Percentiles rank a stretch among this genome's conserved stretches.
Evolutionary conservation across 2,797 vertebrate genomes (phyloP).

Genomic region (Acanthurus tractus): DNA sequence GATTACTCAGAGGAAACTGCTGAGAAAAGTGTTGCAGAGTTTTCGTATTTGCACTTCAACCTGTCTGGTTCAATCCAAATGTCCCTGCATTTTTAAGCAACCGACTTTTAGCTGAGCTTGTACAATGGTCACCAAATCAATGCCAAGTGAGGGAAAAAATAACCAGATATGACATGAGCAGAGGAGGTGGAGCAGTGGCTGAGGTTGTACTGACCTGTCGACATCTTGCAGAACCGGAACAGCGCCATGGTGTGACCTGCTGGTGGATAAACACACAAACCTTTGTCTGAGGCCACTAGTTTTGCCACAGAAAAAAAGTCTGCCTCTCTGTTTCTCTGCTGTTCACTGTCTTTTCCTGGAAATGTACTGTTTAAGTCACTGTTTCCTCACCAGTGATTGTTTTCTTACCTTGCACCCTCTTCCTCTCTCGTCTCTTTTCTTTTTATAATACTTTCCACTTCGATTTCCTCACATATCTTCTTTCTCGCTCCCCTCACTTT

Average conservation of each 20-base stretch:
- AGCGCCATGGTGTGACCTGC: constrained; percentile 76
- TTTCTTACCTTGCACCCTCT: constrained; percentile 32
- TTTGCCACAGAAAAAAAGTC: not conserved
- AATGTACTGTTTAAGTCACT: constrained; percentile 33
- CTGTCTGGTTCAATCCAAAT: not conserved
- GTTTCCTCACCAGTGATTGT: constrained; percentile 36
- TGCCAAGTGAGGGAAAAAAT: constrained; percentile 32
- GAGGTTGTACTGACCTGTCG: constrained; percentile 81
- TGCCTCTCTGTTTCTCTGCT: constrained; percentile 22
- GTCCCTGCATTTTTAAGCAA: constrained; percentile 9
- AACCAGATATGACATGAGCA: constrained; percentile 33
- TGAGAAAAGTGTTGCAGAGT: not conserved
- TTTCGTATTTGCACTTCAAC: constrained; percentile 1
- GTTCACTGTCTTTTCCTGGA: constrained; percentile 40
- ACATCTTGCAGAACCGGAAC: constrained; percentile 74
- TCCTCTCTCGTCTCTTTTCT: constrained; percentile 17
- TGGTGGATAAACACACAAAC: constrained; percentile 57
- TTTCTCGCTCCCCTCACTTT: constrained; percentile 14
- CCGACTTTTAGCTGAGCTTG: not conserved
- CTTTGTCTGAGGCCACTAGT: constrained; percentile 40
- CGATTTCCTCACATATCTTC: constrained; percentile 42
- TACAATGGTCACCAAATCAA: constrained; percentile 13
- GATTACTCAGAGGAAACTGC: not conserved
- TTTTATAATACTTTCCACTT: constrained; percentile 54
- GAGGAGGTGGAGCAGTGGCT: constrained; percentile 49